Evolutionary conservation across 2,113 vertebrate genomes (phyloP), one percentile per base, ranked within the genome.

Genomic region (Ammodytes dubius): DNA sequence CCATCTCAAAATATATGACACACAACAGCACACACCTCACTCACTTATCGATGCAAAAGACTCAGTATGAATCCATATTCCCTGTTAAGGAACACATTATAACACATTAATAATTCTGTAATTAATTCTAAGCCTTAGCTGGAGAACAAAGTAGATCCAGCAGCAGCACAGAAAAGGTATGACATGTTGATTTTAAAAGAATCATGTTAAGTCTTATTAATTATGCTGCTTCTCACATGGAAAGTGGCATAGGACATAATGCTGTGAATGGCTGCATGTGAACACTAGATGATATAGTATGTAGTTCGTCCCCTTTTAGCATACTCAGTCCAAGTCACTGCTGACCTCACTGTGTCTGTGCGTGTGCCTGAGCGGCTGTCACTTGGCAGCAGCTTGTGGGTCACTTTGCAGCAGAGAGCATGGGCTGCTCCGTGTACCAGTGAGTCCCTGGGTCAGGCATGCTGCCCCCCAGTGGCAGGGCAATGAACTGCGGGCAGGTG

Each of bases 381-480:
- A 68, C 27, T 71, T 19, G 10, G 9, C 67, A 27, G 27, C 27
- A 27, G 13, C n/a, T 19, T 0, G 4, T 0, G 11, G 47, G 65
- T 95, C 93, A 95, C 90, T 96, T 94, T 0, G 93, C 77, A 0
- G 88, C 83, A 58, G 93, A 86, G 63, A 95, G 94, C 88, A 92
- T 93, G 47, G 95, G 95, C 84, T 95, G 95, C 88, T 95, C 95
- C 2, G 93, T 88, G 85, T 96, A 95, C 95, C 95, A 96, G 91
- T 96, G 95, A 54, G 95, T 95, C 63, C 93, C 95, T 0, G 94
- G 90, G 27, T 96, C 95, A 0, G 95, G 93, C 86, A 95, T 88
- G 78, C 91, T 89, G 17, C 93, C 92, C 13, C 95, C 95, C 0
- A 95, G 89, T 1, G 95, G 95, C 69, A 96, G 84, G 9, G 95